A percentile compares a stretch with the other conserved stretches of the same genome.
Conservation (phyloP, 2,797 vertebrate genomes). For the Enteromius radiatus region DNA sequence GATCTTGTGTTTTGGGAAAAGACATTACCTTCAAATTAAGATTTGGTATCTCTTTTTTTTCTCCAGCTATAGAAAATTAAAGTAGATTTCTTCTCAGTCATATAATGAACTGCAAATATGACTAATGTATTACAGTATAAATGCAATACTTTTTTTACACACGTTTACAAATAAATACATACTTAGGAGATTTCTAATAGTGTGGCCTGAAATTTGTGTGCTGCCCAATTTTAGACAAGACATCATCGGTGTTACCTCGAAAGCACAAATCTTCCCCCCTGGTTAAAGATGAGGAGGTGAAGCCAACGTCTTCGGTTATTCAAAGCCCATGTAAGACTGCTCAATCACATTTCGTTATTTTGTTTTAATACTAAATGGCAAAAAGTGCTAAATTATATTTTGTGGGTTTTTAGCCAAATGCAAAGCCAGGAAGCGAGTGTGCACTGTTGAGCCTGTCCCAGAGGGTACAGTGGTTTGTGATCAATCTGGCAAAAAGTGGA, state of each 20-base stretch:
- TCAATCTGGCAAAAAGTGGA: conserved; percentile 80
- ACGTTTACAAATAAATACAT: not conserved
- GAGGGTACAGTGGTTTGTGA: conserved; percentile 80
- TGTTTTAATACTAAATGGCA: not conserved
- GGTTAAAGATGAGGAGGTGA: conserved; percentile 35
- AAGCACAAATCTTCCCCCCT: conserved; percentile 57
- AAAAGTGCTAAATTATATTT: not conserved
- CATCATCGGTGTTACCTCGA: conserved; percentile 44
- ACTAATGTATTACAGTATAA: not conserved
- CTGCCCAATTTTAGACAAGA: conserved; percentile 47
- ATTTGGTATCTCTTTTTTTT: not conserved
- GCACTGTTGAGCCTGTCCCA: conserved; percentile 69
- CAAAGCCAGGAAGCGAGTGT: conserved; percentile 68
- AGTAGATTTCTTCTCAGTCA: not conserved
- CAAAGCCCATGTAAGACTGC: conserved; percentile 29
- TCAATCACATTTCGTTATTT: not conserved
- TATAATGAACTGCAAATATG: not conserved
- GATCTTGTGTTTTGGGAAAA: not conserved
- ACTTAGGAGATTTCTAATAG: not conserved
- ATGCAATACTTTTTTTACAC: not conserved
- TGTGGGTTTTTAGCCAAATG: conserved; percentile 53
- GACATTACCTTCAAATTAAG: not conserved
- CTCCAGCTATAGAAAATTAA: not conserved
- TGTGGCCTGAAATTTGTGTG: not conserved
- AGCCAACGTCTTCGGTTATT: not conserved